Percentiles rank a stretch among this genome's conserved stretches.
Conservation (phyloP, 2,113 vertebrate genomes). For the Esox niger region DNA sequence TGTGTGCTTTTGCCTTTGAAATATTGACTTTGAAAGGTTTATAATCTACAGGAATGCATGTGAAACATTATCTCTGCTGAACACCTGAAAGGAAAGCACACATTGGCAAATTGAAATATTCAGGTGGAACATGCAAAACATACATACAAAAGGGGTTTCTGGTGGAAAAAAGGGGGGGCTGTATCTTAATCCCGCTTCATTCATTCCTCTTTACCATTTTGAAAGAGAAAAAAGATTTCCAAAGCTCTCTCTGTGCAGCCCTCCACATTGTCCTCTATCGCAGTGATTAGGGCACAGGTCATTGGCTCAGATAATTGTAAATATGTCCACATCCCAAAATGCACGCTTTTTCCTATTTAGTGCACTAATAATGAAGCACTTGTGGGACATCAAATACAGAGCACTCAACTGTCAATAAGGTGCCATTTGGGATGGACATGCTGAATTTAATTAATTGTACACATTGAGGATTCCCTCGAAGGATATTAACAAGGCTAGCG, state of each 20-base stretch:
- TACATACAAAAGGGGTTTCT: constrained; percentile 24
- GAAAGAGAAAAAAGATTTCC: no score
- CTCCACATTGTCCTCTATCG: constrained; percentile 36
- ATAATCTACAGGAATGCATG: constrained; percentile 29
- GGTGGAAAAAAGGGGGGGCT: not conserved
- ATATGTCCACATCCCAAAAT: no score
- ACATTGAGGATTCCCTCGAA: constrained; percentile 18
- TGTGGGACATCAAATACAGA: no score
- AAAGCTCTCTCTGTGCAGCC: constrained; percentile 9
- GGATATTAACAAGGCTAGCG: not conserved
- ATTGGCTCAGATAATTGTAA: constrained; percentile 64
- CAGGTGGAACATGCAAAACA: constrained; percentile 38
- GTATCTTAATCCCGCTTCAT: constrained; percentile 40
- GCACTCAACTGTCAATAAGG: no score
- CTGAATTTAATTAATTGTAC: no score
- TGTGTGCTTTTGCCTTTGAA: constrained; percentile 17
- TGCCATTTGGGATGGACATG: no score
- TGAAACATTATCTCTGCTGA: constrained; percentile 22
- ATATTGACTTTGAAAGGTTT: constrained; percentile 13
- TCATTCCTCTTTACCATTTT: constrained; percentile 32
- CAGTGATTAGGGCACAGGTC: constrained; percentile 53
- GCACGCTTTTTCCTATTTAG: no score
- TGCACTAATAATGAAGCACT: no score
- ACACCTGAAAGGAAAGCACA: constrained; percentile 42
- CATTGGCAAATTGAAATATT: constrained; percentile 48